Base-by-base conservation (phyloP, 1,140 invertebrate species). In the Steinernema khuongi region DNA sequence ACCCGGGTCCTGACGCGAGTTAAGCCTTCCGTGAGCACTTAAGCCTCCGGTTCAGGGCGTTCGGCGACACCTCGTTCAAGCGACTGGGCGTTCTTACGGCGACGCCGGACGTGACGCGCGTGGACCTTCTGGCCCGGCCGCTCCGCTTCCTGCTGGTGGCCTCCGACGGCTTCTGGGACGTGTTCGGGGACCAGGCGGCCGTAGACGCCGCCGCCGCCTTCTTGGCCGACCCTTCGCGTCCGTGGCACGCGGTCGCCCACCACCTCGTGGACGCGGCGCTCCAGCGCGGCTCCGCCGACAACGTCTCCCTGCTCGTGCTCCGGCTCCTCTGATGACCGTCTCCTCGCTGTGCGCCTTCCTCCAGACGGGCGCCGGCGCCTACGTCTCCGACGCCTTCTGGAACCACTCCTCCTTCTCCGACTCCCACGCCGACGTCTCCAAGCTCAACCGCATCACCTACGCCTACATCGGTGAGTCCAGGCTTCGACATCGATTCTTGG, bases 101-200 rank as follows among this genome's bases (percentile, higher is more conserved):
- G 1, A 92, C 95, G 85, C 95, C 95, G 28, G 94, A 97, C 85
- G 93, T 97, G 80, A 87, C 94, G 72, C 94, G 92, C n/a, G 96
- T 97, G 86, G 91, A 96, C 85, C 78, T 89, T 32, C 72, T 79
- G 1, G 82, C 86, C 41, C 85, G 94, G 60, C 91, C 88, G 83
- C 93, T 94, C 0, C 89, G 90, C 86, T 97, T 97, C 87, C 86
- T 96, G 73, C 90, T 97, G 73, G 86, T 97, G 28, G 95, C 94
- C 14, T 92, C 93, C 1, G 95, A 97, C 89, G 95, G 95, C 14
- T 88, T 97, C 7, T 97, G 94, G 94, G 95, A 97, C 86, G 94
- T 92, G 31, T 94, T 96, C 83, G 89, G 89, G 19, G 97, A 96
- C 86, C 93, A 96, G 86, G 94, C 96, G 86, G 94, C 94, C 66